Evolutionary conservation across 2,797 vertebrate genomes (phyloP), one percentile per base, ranked within the genome.

Genomic region (Arctocebus calabarensis): DNA sequence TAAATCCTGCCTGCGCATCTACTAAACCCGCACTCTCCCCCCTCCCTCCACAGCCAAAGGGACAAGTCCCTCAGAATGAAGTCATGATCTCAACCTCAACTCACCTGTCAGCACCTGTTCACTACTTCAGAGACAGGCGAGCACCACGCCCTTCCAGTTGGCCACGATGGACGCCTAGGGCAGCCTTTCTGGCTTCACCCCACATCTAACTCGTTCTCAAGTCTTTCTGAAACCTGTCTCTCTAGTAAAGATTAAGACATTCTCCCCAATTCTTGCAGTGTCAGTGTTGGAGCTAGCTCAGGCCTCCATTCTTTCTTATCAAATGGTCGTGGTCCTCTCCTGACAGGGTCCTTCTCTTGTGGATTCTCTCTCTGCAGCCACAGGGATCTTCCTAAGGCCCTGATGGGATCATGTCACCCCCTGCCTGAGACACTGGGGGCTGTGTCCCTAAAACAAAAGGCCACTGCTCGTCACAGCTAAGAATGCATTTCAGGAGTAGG

Each of bases 391-490:
- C 83, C 57, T 78, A 45, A 37, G 48, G 75, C 5, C 61, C 20
- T 27, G 6, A 75, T 27, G 29, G 43, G 57, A n/a, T 81, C 7
- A 5, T 1, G 1, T 37, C 4, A 0, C n/a, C n/a, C 23, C 10
- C 52, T 34, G 27, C 77, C 32, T 22, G 55, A 90, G 52, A 89
- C 13, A 17, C 62, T 74, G 78, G 20, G 22, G 13, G 68, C 45
- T 64, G 86, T 52, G 78, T n/a, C 52, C 85, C 74, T 32, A 85
- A 90, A 84, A 78, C 43, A 13, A 52, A 96, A 96, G 71, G 66
- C 45, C 27, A 81, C 17, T 40, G 70, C 45, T 25, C 32, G 16
- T 84, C 83, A 62, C 27, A 75, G 84, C 57, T 71, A 48, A 75
- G 85, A 79, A 17, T 48, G 45, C 32, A 59, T 37, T 81, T 88